Base-by-base conservation (phyloP, 2,888 invertebrate genomes). In the Homarus gammarus region DNA sequence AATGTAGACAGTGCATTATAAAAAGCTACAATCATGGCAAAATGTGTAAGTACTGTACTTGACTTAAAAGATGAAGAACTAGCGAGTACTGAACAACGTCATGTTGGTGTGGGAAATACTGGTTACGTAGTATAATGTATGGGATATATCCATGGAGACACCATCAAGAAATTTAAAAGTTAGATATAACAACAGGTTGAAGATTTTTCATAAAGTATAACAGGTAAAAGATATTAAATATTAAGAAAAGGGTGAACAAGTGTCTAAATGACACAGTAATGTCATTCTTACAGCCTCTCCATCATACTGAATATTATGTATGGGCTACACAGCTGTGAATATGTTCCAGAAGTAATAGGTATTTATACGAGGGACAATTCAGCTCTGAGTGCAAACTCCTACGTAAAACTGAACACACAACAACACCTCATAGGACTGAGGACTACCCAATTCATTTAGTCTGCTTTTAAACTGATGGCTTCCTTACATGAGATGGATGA, bases 211-310 rank as follows among this genome's bases (percentile, higher is more conserved):
- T 3, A 64, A 64, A 64, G 5, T 64, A n/a, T 27, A 3, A 64
- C 10, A 18, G 22, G 22, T 56, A 56, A 56, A 56, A 22, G 56
- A 56, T 56, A 22, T 8, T 22, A 56, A 56, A 2, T 56, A 18
- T 27, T 10, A 27, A 18, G 27, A 64, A 27, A 27, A 27, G 12
- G 12, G 44, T 44, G 5, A 44, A 44, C 6, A 27, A 18, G 6
- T n/a, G 18, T n/a, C 12, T 3, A 64, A 61, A 64, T 27, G 18
- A 27, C 27, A 27, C 5, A 27, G 2, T 64, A 18, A 2, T 18
- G 27, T 64, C 61, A 64, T 64, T n/a, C 27, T 64, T 64, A 64
- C 61, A 64, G 61, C 61, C 27, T 64, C 61, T 64, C 61, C 61
- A 64, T 64, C 27, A 64, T 27, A 64, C 27, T 64, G 27, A 27